Conservation (phyloP, 2,797 vertebrate genomes). For the Parauchenoglanis ngamensis region DNA sequence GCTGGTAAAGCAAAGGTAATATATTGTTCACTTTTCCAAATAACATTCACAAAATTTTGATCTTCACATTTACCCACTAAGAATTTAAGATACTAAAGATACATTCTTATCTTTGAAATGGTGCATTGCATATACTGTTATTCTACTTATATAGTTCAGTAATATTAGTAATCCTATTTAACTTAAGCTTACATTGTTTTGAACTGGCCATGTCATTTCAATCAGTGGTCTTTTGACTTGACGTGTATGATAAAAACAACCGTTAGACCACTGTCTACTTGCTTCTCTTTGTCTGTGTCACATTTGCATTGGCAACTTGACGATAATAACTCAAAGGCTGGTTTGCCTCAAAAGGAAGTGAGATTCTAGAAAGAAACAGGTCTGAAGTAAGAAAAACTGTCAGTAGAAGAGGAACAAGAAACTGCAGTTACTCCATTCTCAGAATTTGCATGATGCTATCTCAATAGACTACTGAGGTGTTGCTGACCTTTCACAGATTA, state of each 20-base stretch:
- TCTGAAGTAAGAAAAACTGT: conserved; percentile 49
- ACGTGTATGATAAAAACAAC: conserved; percentile 11
- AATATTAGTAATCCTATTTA: not conserved
- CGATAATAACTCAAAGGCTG: conserved; percentile 21
- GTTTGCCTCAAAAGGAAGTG: conserved; percentile 38
- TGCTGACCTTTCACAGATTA: conserved; percentile 1
- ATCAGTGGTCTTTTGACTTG: conserved; percentile 26
- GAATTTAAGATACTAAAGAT: not conserved
- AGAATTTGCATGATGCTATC: conserved; percentile 17
- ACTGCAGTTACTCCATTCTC: conserved; percentile 40
- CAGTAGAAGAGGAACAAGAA: conserved; percentile 45
- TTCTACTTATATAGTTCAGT: not conserved
- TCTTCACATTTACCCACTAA: not conserved
- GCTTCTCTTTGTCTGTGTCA: conserved; percentile 19
- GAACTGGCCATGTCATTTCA: not conserved
- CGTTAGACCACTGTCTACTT: conserved; percentile 38
- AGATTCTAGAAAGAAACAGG: conserved; percentile 45
- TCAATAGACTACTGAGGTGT: conserved; percentile 5
- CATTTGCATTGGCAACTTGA: conserved; percentile 41
- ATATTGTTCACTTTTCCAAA: not conserved
- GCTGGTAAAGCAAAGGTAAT: not conserved
- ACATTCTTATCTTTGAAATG: not conserved
- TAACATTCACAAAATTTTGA: not conserved
- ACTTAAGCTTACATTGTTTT: not conserved
- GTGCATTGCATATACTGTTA: not conserved